A percentile compares a stretch with the other conserved stretches of the same genome.
Conservation (phyloP, 2,888 invertebrate species). For the Plagiodera versicolora region DNA sequence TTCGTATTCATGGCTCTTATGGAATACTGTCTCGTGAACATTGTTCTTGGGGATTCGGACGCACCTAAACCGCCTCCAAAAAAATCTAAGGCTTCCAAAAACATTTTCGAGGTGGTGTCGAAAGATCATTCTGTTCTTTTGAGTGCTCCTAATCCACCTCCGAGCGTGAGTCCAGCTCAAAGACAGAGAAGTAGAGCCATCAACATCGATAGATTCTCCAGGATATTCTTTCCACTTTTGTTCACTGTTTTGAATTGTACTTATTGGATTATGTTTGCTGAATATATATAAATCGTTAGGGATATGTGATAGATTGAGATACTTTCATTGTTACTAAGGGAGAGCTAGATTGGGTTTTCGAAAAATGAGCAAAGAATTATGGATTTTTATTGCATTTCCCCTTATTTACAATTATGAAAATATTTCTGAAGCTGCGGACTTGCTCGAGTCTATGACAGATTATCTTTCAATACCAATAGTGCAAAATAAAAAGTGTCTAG, state of each 20-base stretch:
- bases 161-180: conserved; percentile 61
- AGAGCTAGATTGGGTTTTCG: too few relatives aligned
- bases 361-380: too few relatives aligned
- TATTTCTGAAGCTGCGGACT: too few relatives aligned
- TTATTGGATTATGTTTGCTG: conserved; percentile 75
- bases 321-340: too few relatives aligned
- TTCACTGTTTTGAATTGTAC: conserved; percentile 69
- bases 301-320: too few relatives aligned
- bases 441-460: too few relatives aligned
- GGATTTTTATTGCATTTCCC: too few relatives aligned
- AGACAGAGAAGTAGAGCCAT: conserved; percentile 66
- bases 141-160: conserved; percentile 40
- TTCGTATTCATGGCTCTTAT: conserved; percentile 93
- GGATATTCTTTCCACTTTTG: conserved; percentile 70
- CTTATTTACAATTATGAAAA: too few relatives aligned
- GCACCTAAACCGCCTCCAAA: conserved; percentile 59
- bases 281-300: conserved; percentile 61
- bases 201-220: conserved; percentile 70
- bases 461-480: too few relatives aligned
- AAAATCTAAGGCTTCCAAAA: conserved; percentile 49
- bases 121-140: conserved; percentile 56
- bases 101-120: conserved; percentile 59
- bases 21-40: conserved; percentile 91
- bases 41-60: conserved; percentile 75
- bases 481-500: too few relatives aligned